Base-by-base conservation (phyloP, 2,113 vertebrate species). In the Syngnathus floridae region DNA sequence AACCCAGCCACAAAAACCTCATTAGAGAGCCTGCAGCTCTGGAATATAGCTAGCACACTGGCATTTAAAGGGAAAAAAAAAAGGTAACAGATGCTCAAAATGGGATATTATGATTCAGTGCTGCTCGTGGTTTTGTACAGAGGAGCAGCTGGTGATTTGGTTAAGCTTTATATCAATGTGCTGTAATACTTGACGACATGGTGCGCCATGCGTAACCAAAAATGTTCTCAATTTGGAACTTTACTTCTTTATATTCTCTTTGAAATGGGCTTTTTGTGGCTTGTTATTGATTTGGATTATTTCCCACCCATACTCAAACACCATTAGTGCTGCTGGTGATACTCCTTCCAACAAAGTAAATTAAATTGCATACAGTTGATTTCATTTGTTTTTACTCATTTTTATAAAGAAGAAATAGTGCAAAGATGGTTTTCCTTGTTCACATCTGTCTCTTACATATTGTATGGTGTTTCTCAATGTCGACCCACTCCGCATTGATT, bases 341-440 rank as follows among this genome's bases (percentile, higher is more conserved):
- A 92, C 90, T 91, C 86, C 90, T 82, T 64, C 67, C 85, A 83
- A 78, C 82, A 81, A 91, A 89, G 90, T 90, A 81, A 87, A 93
- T 92, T 93, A 86, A 89, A 91, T 88, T 80, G 77, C 84, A 79
- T 90, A 88, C 85, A 87, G 80, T 87, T 83, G 67, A 59, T 38
- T 59, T 59, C 4, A 38, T n/a, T 38, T n/a, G 19, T 58, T 7
- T 58, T 37, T 36, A 36, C 21, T 37, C 4, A 22, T 21, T 51
- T 19, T 10, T 51, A 21, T 21, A 22, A 21, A 59, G 26, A 36
- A 60, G 38, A 38, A 6, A 41, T 3, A 59, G 59, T 41, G 51
- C 64, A 19, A 35, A 64, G 41, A 66, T 52, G 48, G 43, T 31
- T 71, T 48, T 19, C 64, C 54, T 63, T 66, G 54, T 67, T 48